Conservation (phyloP, 2,888 invertebrate genomes). For the Tricholauxania praeusta region DNA sequence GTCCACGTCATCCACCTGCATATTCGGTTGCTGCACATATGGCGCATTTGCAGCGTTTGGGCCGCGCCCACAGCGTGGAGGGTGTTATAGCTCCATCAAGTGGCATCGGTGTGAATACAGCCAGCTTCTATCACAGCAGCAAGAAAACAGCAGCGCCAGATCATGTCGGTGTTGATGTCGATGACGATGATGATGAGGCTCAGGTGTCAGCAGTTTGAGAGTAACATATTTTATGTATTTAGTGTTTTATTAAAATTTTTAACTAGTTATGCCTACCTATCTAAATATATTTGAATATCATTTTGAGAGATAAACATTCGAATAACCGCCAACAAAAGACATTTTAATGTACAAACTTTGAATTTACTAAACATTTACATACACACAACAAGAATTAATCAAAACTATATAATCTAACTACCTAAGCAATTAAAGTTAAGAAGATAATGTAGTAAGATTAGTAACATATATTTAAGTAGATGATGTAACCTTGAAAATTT, state of each 20-base stretch:
- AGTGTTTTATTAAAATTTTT: neutral
- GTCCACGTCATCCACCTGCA: constrained; percentile 76
- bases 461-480: no score
- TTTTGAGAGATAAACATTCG: constrained; percentile 10
- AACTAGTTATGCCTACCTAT: neutral
- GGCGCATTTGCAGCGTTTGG: constrained; percentile 84
- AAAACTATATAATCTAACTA: no score
- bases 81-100: constrained; percentile 74
- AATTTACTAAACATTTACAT: constrained; percentile 10
- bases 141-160: constrained; percentile 11
- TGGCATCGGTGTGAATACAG: neutral
- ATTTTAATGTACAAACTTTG: constrained; percentile 36
- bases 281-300: neutral
- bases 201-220: constrained; percentile 53
- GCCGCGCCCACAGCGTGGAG: constrained; percentile 88
- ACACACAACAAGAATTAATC: no score
- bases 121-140: constrained; percentile 19
- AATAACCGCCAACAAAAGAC: constrained; percentile 35
- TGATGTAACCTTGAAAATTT: no score
- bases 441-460: no score
- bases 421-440: no score
- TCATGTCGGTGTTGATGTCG: neutral
- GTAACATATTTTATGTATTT: constrained; percentile 13
- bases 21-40: constrained; percentile 90
- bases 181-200: constrained; percentile 50